Conservation (phyloP, 30 jellyfish, hydroid and myxozoan genomes). For the Hydractinia echinata region DNA sequence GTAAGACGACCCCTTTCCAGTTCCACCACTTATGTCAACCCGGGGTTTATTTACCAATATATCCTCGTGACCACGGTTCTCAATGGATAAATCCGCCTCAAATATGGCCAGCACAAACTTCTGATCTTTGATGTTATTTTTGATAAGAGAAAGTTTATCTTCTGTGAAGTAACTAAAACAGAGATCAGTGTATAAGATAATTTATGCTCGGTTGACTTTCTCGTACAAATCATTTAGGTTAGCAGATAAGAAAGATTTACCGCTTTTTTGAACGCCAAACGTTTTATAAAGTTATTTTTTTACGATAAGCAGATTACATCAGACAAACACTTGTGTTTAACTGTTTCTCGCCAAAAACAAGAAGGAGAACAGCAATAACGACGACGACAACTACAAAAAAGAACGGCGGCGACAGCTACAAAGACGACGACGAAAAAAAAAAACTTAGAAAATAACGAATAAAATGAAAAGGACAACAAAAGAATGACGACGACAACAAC, state of each 20-base stretch:
- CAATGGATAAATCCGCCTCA: constrained; percentile 48
- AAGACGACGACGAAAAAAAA: no score
- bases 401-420: no score
- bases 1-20: constrained; percentile 70
- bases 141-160: constrained; percentile 12
- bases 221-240: no score
- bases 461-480: no score
- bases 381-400: no score
- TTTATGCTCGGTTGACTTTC: background rate
- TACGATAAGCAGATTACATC: background rate
- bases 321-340: no score
- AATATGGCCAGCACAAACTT: constrained; percentile 64
- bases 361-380: no score
- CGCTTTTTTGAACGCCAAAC: no score
- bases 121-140: constrained; percentile 29
- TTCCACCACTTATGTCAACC: constrained; percentile 81
- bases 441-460: no score
- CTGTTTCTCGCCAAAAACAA: no score
- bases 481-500: no score
- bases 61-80: constrained; percentile 50
- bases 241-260: no score
- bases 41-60: constrained; percentile 50
- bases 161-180: constrained; percentile 32
- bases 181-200: background rate
- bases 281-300: background rate